Evolutionary conservation across 2,888 invertebrate genomes (phyloP).

Genomic region (Drosophila anomelani): DNA sequence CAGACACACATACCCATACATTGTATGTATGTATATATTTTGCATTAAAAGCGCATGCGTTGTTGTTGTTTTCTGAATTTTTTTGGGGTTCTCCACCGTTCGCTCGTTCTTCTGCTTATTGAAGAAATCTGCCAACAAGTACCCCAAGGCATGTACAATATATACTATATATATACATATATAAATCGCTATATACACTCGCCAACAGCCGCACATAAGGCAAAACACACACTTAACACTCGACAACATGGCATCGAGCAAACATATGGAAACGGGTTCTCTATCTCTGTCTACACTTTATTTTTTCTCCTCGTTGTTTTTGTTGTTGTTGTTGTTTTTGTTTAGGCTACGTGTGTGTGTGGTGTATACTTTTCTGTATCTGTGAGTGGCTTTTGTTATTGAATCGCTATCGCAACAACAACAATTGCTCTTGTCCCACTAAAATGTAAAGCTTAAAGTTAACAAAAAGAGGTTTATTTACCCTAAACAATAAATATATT

Average conservation of each 20-base stretch:
- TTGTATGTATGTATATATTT: constrained; percentile 9
- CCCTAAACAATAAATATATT: neutral
- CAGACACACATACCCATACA: constrained; percentile 6
- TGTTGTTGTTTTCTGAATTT: constrained; percentile 52
- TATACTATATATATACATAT: constrained; percentile 10
- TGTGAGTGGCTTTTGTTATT: constrained; percentile 69
- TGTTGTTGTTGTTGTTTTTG: constrained; percentile 36
- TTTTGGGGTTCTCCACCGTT: constrained; percentile 31
- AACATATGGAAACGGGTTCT: constrained; percentile 76
- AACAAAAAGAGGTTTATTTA: constrained; percentile 2
- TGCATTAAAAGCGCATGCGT: constrained; percentile 60
- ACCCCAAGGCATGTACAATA: constrained; percentile 40
- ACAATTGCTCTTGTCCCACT: constrained; percentile 48
- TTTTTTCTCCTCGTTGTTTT: constrained; percentile 4
- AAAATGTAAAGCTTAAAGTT: constrained; percentile 8
- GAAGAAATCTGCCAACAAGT: constrained; percentile 67
- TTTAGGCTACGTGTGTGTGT: constrained; percentile 27
- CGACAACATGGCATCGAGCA: constrained; percentile 48
- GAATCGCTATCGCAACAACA: constrained; percentile 64
- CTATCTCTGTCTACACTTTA: constrained; percentile 22
- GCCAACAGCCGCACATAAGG: constrained; percentile 53
- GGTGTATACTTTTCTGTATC: constrained; percentile 44
- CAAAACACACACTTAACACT: constrained; percentile 56
- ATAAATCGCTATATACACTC: constrained; percentile 12
- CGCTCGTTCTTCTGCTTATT: constrained; percentile 16